Evolutionary conservation across 1,140 invertebrate species (phyloP).

Genomic region (Ceratitis capitata): DNA sequence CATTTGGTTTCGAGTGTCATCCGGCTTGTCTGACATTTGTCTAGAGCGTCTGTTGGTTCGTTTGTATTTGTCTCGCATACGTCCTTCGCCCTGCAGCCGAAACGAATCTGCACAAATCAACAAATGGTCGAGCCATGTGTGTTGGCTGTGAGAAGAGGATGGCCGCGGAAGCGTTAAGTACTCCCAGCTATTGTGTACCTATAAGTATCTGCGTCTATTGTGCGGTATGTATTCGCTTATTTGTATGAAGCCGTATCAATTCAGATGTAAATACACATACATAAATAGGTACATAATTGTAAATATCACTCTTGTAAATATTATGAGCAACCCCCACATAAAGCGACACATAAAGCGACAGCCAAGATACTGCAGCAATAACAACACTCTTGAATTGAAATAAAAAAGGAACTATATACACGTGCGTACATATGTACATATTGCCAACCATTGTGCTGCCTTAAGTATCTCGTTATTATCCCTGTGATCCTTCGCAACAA

Average conservation of each 20-base stretch:
- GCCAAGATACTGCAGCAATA: background rate
- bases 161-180: slow-evolving; percentile 31
- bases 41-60: background rate
- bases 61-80: background rate
- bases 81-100: background rate
- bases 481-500: background rate
- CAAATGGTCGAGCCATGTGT: background rate
- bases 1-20: slow-evolving; percentile 44
- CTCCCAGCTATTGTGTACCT: background rate
- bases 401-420: background rate
- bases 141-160: background rate
- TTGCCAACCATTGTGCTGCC: slow-evolving; percentile 1
- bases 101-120: background rate
- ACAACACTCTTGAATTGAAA: slow-evolving; percentile 4
- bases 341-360: background rate
- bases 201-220: background rate
- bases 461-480: slow-evolving; percentile 34
- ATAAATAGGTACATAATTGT: no score
- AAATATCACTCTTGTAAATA: slow-evolving; percentile 25
- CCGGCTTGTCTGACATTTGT: background rate
- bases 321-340: background rate
- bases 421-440: background rate
- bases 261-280: background rate
- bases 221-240: background rate
- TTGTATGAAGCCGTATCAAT: background rate